Evolutionary conservation across 1,140 invertebrate species (phyloP).

Genomic region (Spodoptera frugiperda): DNA sequence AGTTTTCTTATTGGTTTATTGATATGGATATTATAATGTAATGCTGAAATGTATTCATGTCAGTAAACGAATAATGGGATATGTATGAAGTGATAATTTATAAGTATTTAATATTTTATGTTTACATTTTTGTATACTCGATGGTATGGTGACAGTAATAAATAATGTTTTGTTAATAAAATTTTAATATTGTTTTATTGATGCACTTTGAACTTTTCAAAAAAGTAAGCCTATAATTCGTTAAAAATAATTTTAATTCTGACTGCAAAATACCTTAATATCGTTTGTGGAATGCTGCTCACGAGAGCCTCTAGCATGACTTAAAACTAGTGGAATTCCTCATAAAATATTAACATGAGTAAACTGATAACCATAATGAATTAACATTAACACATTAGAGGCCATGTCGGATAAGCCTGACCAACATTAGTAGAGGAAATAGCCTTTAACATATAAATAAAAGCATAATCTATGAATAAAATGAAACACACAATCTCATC

Average conservation of each 20-base stretch:
- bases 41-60: background rate
- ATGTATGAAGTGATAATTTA: constrained; percentile 20
- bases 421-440: no score
- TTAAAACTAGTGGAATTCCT: no score
- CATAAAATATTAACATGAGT: no score
- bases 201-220: no score
- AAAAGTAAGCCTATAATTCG: no score
- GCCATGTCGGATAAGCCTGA: no score
- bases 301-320: no score
- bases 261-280: no score
- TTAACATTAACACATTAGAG: no score
- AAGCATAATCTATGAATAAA: background rate
- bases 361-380: no score
- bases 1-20: background rate
- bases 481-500: constrained; percentile 6
- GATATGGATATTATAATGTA: background rate
- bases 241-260: no score
- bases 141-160: constrained; percentile 50
- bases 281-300: no score
- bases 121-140: constrained; percentile 49
- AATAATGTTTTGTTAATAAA: constrained; percentile 52
- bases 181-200: constrained; percentile 3
- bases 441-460: background rate
- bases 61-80: constrained; percentile 3
- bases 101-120: constrained; percentile 27